A percentile compares a stretch with the other conserved stretches of the same genome.
phyloP scores from a whole-genome alignment of 2,113 vertebrate genomes.

The Poeciliopsis prolifica region DNA sequence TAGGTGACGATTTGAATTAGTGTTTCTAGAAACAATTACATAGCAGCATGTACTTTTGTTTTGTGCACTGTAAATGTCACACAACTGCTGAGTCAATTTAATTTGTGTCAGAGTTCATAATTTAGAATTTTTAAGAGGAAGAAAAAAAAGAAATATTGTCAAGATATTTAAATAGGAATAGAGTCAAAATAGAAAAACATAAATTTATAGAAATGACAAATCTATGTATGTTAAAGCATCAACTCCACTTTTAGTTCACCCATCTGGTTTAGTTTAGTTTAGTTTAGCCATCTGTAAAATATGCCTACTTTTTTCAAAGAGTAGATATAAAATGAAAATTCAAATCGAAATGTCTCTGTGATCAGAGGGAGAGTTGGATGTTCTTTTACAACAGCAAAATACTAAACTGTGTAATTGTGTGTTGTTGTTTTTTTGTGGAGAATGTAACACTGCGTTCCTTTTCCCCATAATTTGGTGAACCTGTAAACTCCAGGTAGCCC shows the following conservation, averaged over 20 bases:
- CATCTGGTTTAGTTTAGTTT: conserved; percentile 6
- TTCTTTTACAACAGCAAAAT: too few relatives aligned
- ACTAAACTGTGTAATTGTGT: background rate
- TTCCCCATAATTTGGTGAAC: conserved; percentile 59
- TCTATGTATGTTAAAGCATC: too few relatives aligned
- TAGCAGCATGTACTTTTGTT: too few relatives aligned
- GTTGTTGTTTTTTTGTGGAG: conserved; percentile 36
- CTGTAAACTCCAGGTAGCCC: conserved; percentile 56
- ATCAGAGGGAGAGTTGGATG: background rate
- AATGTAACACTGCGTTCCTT: conserved; percentile 55
- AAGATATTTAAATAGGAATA: too few relatives aligned
- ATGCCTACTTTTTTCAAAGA: background rate
- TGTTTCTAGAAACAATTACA: too few relatives aligned
- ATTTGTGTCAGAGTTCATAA: background rate
- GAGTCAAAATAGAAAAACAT: too few relatives aligned
- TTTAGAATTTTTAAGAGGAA: background rate
- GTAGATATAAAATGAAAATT: background rate
- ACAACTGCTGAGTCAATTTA: background rate
- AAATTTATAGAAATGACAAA: too few relatives aligned
- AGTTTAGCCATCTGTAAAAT: background rate
- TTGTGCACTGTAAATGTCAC: too few relatives aligned
- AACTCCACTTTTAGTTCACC: conserved; percentile 1
- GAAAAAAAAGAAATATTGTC: too few relatives aligned
- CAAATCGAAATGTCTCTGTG: background rate
- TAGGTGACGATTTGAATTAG: too few relatives aligned